Conservation (phyloP, 2,888 invertebrate genomes). For the Philereme transversata region DNA sequence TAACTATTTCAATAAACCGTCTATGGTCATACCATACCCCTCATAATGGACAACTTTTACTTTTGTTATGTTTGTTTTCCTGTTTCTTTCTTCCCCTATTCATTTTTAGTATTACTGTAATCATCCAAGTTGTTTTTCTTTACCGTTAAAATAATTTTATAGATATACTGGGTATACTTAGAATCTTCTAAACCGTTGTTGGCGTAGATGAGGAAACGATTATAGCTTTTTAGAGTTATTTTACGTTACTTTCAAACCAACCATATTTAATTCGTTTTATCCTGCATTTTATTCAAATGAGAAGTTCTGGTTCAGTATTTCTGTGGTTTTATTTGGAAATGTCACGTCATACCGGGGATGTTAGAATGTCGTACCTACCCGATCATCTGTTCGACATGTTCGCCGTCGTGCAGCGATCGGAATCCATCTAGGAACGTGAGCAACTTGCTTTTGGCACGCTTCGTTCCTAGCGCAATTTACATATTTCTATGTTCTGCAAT, state of each 20-base stretch:
- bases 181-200: conserved; percentile 21
- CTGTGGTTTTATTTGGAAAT: conserved; percentile 19
- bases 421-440: conserved; percentile 57
- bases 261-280: conserved; percentile 1
- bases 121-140: conserved; percentile 56
- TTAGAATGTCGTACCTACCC: conserved; percentile 35
- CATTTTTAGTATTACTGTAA: conserved; percentile 56
- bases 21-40: conserved; percentile 66
- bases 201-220: conserved; percentile 18
- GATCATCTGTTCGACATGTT: conserved; percentile 54
- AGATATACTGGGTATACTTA: conserved; percentile 24
- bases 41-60: conserved; percentile 75
- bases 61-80: conserved; percentile 70
- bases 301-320: conserved; percentile 3
- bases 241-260: conserved; percentile 2
- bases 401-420: conserved; percentile 44
- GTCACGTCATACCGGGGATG: conserved; percentile 45
- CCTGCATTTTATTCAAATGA: conserved; percentile 3
- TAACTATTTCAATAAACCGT: conserved; percentile 80
- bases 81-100: conserved; percentile 57
- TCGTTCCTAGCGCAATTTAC: conserved; percentile 57
- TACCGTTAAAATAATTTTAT: conserved; percentile 42
- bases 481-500: conserved; percentile 60
- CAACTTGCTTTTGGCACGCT: conserved; percentile 61
- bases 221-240: conserved; percentile 1